Percentiles rank a stretch among this genome's conserved stretches.
phyloP scores from a whole-genome alignment of 2,113 vertebrate genomes.

The Gopherus evgoodei region DNA sequence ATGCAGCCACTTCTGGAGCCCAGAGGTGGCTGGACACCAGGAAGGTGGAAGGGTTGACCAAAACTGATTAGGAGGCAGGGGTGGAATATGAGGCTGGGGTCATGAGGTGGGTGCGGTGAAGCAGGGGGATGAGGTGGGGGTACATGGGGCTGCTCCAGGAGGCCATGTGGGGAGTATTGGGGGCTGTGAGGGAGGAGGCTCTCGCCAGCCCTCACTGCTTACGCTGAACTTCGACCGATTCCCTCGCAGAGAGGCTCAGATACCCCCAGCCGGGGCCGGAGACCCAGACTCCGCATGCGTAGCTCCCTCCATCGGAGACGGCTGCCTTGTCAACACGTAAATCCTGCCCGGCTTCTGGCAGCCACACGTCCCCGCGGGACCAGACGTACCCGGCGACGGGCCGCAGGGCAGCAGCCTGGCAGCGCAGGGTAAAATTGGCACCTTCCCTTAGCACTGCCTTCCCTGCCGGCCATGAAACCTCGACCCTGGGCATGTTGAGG shows the following conservation, averaged over 20 bases:
- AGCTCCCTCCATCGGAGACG: neutral
- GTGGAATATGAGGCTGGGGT: too few species aligned
- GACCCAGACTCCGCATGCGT: neutral
- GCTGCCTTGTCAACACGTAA: neutral
- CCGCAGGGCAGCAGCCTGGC: neutral
- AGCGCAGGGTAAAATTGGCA: neutral
- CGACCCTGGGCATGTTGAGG: neutral
- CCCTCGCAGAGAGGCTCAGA: neutral
- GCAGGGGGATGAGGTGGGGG: neutral
- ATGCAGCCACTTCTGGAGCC: too few species aligned
- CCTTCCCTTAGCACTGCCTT: neutral
- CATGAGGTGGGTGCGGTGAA: neutral
- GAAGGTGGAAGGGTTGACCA: too few species aligned
- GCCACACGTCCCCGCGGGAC: neutral
- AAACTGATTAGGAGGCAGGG: too few species aligned
- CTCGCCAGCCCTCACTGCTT: neutral
- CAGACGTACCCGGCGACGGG: neutral
- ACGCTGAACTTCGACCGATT: neutral
- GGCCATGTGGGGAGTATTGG: neutral
- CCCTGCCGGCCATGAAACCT: neutral
- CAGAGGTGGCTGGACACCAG: too few species aligned
- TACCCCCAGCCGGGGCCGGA: neutral
- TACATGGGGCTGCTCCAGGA: fast-evolving
- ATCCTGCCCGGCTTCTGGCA: neutral
- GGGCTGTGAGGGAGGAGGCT: neutral